Evolutionary conservation across 2,888 invertebrate species (phyloP).

Genomic region (Lordiphosa fenestrarum): DNA sequence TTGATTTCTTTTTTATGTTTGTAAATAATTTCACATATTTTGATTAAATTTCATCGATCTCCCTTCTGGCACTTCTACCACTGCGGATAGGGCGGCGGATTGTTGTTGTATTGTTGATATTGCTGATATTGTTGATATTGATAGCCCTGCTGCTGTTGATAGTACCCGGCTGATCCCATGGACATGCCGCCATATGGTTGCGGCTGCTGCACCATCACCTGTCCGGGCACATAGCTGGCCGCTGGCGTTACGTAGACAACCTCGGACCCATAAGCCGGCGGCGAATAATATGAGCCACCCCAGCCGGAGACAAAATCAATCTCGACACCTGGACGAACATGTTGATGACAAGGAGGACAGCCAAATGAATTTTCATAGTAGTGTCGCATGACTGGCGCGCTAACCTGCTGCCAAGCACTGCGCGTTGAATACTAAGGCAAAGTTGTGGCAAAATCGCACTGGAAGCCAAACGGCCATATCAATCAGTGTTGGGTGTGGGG

Average conservation of each 20-base stretch:
- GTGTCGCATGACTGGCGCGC: slow-evolving; percentile 41
- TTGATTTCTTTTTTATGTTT: neutral
- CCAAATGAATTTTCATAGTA: slow-evolving; percentile 68
- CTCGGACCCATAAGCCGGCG: slow-evolving; percentile 60
- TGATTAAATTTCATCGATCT: neutral
- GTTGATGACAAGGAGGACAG: slow-evolving; percentile 64
- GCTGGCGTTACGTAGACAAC: slow-evolving; percentile 59
- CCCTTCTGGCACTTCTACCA: slow-evolving; percentile 27
- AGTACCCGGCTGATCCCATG: slow-evolving; percentile 44
- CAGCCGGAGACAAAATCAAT: slow-evolving; percentile 69
- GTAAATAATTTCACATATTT: slow-evolving; percentile 5
- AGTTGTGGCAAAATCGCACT: neutral
- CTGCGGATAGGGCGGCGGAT: slow-evolving; percentile 51
- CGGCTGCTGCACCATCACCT: slow-evolving; percentile 54
- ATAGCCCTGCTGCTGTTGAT: slow-evolving; percentile 58
- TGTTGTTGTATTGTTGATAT: slow-evolving; percentile 37
- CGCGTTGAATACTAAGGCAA: slow-evolving; percentile 44
- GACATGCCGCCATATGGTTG: slow-evolving; percentile 44
- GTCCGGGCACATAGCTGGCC: slow-evolving; percentile 36
- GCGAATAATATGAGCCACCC: slow-evolving; percentile 63
- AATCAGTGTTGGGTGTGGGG: slow-evolving; percentile 5
- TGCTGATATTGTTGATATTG: slow-evolving; percentile 53
- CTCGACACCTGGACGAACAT: slow-evolving; percentile 72
- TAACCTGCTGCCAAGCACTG: slow-evolving; percentile 14
- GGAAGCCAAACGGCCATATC: slow-evolving; percentile 20